A percentile compares a stretch with the other conserved stretches of the same genome.
Conservation (phyloP, 1,140 invertebrate genomes). For the Macrobrachium rosenbergii region DNA sequence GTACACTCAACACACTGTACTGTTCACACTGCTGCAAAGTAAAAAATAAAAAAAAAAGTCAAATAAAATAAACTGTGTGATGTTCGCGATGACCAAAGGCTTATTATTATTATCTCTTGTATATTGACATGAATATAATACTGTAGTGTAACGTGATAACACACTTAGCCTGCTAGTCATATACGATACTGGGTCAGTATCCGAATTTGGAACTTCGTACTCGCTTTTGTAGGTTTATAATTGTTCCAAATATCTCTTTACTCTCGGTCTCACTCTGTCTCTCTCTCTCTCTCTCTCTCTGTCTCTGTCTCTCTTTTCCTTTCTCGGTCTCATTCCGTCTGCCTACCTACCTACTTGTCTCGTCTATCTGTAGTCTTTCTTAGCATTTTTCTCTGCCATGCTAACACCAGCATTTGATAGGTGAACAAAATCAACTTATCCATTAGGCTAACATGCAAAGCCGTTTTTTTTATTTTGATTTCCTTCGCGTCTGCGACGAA, state of each 20-base stretch:
- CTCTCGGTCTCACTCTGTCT: neutral
- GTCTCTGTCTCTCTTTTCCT: neutral
- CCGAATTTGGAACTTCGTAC: conserved; percentile 62
- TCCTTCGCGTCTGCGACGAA: too few species aligned
- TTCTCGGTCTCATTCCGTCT: neutral
- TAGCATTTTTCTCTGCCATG: too few species aligned
- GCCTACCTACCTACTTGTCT: neutral
- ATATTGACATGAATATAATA: conserved; percentile 53
- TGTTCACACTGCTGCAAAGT: conserved; percentile 1
- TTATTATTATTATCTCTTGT: conserved; percentile 47
- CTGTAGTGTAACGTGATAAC: conserved; percentile 60
- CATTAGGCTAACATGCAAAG: too few species aligned
- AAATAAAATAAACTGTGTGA: conserved; percentile 39
- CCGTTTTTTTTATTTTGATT: too few species aligned
- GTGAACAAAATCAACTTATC: too few species aligned
- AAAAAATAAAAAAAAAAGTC: too few species aligned
- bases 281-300: neutral
- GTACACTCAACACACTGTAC: conserved; percentile 3
- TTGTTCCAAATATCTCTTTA: conserved; percentile 54
- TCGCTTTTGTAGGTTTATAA: conserved; percentile 63
- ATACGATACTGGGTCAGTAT: conserved; percentile 63
- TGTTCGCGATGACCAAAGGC: conserved; percentile 56
- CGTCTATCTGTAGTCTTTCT: neutral
- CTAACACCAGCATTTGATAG: too few species aligned
- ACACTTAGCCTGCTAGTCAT: conserved; percentile 62